Evolutionary conservation across 2,888 invertebrate species (phyloP), one percentile per base, ranked within the genome.

Genomic region (Teleogryllus oceanicus): DNA sequence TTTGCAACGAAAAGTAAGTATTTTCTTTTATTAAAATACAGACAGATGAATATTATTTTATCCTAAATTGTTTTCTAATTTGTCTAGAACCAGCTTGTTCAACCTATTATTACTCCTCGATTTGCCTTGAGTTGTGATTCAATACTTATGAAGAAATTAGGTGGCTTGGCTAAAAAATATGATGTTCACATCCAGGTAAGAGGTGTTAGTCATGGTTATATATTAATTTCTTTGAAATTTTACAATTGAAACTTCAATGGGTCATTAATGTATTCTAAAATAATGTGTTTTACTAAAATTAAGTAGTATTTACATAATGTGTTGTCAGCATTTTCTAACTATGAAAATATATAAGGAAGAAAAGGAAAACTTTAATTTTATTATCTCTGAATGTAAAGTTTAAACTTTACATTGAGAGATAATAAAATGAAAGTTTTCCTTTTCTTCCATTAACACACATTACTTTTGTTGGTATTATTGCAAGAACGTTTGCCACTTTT

Each of bases 71-170:
- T 37, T 37, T 37, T 37, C 37, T 5, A 37, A 37, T 83, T 78
- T 81, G 88, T 90, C 82, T 87, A 94, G 93, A 92, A 89, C 85
- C 89, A 91, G 49, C 87, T 95, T 78, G 90, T 97, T 0, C 88
- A 91, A 83, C 95, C 96, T 0, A 89, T 94, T 8, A 91, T 97
- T 50, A 96, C 96, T 2, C 97, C 97, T 75, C 82, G 89, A 84
- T 97, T 96, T 88, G 96, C 96, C 4, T 85, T 95, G 21, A 93
- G 94, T 84, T 94, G 96, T 85, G 91, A 92, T 81, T 89, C 89
- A 85, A 88, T 91, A n/a, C 88, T 95, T 11, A 90, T 97, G 90
- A 88, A 86, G 80, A 88, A 89, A 49, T 88, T 97, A 37, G 92
- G 92, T 3, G 85, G 89, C 79, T 87, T 97, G 79, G 94, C 96